A percentile compares a stretch with the other conserved stretches of the same genome.
Evolutionary conservation across 92 coral and sea anemone genomes (phyloP).

Genomic region (Epizoanthus scotinus): DNA sequence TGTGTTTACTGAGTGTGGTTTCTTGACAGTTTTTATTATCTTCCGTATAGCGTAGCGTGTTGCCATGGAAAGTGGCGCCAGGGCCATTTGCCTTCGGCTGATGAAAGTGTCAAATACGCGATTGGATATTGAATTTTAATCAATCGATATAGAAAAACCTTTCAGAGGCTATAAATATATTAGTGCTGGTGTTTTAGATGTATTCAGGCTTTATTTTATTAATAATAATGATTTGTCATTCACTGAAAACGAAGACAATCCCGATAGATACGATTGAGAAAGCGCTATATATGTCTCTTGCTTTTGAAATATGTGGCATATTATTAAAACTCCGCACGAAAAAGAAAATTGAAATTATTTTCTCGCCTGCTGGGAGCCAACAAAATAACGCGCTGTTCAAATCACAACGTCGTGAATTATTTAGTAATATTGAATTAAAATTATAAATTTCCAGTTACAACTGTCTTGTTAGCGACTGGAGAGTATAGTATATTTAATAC

Average conservation of each 20-base stretch:
- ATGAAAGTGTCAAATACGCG: background rate
- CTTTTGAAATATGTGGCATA: background rate
- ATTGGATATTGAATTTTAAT: conserved; percentile 2
- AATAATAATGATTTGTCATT: background rate
- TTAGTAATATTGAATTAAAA: background rate
- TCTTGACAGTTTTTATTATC: conserved; percentile 20
- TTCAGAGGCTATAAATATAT: background rate
- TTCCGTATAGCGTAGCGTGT: background rate
- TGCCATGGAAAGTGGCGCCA: conserved; percentile 4
- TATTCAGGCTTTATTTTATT: background rate
- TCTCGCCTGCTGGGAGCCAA: background rate
- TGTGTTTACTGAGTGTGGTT: conserved; percentile 10
- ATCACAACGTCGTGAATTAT: background rate
- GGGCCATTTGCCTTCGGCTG: conserved; percentile 13
- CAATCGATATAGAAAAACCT: background rate
- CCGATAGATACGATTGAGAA: background rate
- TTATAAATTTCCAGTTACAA: too few relatives aligned
- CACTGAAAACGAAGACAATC: background rate
- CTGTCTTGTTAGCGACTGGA: too few relatives aligned
- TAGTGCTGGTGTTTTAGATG: background rate
- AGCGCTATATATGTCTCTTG: background rate
- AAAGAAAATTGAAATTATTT: background rate
- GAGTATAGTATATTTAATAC: background rate
- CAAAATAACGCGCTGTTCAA: background rate
- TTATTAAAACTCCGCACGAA: background rate